Base-by-base conservation (phyloP, 2,113 vertebrate species). In the Epinephelus fuscoguttatus region DNA sequence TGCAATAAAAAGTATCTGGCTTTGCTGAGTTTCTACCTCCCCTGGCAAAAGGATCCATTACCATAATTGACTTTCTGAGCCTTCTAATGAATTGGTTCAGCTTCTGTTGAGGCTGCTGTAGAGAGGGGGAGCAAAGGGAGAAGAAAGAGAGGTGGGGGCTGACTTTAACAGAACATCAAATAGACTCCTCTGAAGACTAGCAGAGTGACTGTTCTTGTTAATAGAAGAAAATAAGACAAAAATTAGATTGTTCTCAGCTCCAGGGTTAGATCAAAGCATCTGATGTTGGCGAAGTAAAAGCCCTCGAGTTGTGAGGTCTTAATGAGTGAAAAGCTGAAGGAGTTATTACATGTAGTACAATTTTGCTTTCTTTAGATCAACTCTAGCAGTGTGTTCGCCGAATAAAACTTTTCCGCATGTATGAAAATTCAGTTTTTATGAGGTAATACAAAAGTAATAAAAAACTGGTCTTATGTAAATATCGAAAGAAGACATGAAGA, bases 31-130 rank as follows among this genome's bases (percentile, higher is more conserved):
- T 88, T 66, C 68, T 47, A 75, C 78, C 82, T 86, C 86, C 86
- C 55, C 70, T 61, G 83, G 91, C 86, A 88, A 91, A 89, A 77
- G 37, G 67, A 86, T 62, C 84, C 60, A 94, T 95, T 94, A 93
- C 21, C 90, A 93, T 94, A 94, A 94, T 92, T 93, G 91, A 94
- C 91, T 94, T 94, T 94, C 91, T 91, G 85, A 90, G 84, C 78
- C 62, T 90, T 81, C 75, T 93, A 94, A 94, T 94, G 89, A 95
- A 90, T 90, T 84, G 71, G 85, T 88, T 86, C 83, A 79, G 84
- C 85, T 91, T 91, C 81, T 86, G 84, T 80, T 82, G 86, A 83
- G 81, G 76, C 53, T 21, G 72, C 81, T 66, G 86, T 42, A 75
- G 74, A 79, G 79, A 75, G 7, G 49, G 49, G 69, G 52, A 76